Evolutionary conservation across 2,113 vertebrate species (phyloP).

Genomic region (Camarhynchus parvulus): DNA sequence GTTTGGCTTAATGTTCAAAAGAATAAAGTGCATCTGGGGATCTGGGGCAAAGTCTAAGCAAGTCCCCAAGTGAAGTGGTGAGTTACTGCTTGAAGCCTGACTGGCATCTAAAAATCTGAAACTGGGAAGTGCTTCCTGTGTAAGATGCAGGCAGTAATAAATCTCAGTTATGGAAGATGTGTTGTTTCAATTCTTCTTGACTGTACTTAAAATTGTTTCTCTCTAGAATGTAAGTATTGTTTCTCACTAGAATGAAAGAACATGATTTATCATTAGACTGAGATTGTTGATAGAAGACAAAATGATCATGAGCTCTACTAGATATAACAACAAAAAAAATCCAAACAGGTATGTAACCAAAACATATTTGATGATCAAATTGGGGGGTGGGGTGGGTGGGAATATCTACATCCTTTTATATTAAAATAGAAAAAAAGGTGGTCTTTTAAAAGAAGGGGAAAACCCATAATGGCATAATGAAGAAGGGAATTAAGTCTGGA

Average conservation of each 20-base stretch:
- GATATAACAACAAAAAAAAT: background rate
- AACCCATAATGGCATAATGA: background rate
- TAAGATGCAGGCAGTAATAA: background rate
- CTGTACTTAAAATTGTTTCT: background rate
- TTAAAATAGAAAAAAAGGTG: background rate
- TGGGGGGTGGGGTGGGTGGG: rapidly evolving
- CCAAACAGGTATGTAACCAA: background rate
- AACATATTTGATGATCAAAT: background rate
- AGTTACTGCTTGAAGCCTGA: background rate
- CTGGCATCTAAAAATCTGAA: background rate
- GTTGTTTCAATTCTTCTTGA: background rate
- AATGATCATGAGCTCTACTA: background rate
- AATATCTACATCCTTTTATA: background rate
- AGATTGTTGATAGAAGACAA: background rate
- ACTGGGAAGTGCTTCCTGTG: background rate
- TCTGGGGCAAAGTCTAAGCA: background rate
- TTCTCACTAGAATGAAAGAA: background rate
- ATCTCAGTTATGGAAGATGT: background rate
- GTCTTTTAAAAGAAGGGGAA: background rate
- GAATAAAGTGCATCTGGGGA: background rate
- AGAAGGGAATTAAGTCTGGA: slow-evolving; percentile 32
- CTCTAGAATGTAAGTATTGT: background rate
- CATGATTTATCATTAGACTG: background rate
- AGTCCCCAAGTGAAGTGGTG: background rate
- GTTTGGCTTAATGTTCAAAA: background rate